phyloP scores from a whole-genome alignment of 2,888 invertebrate genomes.

The Bembecia ichneumoniformis region DNA sequence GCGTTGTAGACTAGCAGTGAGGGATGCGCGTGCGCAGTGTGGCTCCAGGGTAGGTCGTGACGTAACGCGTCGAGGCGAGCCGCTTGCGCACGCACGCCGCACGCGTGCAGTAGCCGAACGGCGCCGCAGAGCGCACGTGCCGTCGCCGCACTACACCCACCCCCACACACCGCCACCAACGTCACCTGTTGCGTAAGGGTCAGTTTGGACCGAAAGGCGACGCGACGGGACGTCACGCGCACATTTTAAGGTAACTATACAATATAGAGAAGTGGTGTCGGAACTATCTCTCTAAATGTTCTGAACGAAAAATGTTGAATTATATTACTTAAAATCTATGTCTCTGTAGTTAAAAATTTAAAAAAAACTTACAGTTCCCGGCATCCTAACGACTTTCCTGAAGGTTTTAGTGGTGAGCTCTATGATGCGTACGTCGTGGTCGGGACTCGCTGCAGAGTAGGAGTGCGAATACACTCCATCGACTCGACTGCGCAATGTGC shows the following conservation, averaged over 20 bases:
- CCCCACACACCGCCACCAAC: constrained; percentile 80
- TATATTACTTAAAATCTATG: no score
- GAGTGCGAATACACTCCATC: constrained; percentile 55
- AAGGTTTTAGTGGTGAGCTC: constrained; percentile 80
- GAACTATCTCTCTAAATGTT: no score
- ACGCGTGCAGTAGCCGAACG: constrained; percentile 72
- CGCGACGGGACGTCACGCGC: no score
- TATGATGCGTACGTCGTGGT: constrained; percentile 33
- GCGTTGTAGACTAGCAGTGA: constrained; percentile 86
- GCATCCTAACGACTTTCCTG: constrained; percentile 71
- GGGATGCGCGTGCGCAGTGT: constrained; percentile 84
- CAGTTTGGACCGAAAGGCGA: no score
- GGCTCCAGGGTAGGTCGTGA: constrained; percentile 91
- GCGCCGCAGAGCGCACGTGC: constrained; percentile 78
- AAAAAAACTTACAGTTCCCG: constrained; percentile 66
- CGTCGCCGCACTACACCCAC: constrained; percentile 80
- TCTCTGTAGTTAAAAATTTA: not conserved
- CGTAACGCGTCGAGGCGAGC: constrained; percentile 84
- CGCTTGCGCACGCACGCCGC: constrained; percentile 44
- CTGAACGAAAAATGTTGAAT: no score
- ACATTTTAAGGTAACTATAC: no score
- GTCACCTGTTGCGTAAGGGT: constrained; percentile 71
- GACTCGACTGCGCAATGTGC: constrained; percentile 48
- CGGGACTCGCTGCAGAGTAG: constrained; percentile 28
- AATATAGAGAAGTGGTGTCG: no score